Conservation (phyloP, 53 echinoderm and acorn worm species). For the Stichopus horrens region DNA sequence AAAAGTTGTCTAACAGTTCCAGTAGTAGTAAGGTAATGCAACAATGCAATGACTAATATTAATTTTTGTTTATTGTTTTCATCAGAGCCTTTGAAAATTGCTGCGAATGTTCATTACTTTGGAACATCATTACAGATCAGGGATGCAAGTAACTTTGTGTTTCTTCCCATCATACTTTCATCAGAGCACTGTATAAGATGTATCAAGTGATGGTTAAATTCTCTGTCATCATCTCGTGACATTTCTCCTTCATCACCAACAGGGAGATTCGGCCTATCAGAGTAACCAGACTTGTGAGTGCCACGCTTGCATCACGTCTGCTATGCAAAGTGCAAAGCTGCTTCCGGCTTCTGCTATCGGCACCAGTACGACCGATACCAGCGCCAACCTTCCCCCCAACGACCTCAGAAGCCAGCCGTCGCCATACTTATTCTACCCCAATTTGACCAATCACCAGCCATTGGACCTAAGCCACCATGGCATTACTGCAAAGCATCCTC, state of each 20-base stretch:
- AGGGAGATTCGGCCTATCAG: conserved; percentile 61
- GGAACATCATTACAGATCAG: no score
- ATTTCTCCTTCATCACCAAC: not conserved
- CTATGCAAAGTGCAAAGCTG: conserved; percentile 60
- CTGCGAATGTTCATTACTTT: no score
- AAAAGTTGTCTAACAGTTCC: conserved; percentile 37
- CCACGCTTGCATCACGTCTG: conserved; percentile 69
- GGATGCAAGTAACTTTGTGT: no score
- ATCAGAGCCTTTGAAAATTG: not conserved
- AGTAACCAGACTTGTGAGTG: conserved; percentile 82
- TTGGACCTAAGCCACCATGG: conserved; percentile 97
- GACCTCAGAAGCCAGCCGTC: conserved; percentile 60
- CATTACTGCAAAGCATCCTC: conserved; percentile 92
- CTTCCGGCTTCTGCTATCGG: conserved; percentile 50
- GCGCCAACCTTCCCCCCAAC: conserved; percentile 60
- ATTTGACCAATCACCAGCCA: conserved; percentile 89
- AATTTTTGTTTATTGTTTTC: not conserved
- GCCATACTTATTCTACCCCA: conserved; percentile 91
- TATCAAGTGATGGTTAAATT: not conserved
- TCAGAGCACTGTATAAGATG: no score
- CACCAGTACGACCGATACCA: conserved; percentile 38
- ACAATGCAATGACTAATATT: not conserved
- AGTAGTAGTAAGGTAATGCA: conserved; percentile 26
- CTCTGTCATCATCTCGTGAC: not conserved
- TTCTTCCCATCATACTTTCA: no score